Conservation (phyloP, 1,140 invertebrate genomes). For the Asobara japonica region DNA sequence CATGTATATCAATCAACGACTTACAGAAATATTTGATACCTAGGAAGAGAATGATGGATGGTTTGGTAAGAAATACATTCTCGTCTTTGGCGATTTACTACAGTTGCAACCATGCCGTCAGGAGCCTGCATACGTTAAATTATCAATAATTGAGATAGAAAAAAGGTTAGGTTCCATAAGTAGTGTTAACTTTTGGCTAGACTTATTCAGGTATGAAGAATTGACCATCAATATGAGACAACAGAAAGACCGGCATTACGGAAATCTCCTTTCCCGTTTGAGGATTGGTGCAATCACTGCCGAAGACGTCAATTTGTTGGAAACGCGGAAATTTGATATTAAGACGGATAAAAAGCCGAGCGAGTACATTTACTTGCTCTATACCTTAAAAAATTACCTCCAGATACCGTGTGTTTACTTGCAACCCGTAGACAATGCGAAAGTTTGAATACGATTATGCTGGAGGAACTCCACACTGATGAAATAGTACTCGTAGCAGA, state of each 20-base stretch:
- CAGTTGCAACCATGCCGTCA: neutral
- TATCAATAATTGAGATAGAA: neutral
- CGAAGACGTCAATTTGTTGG: conserved; percentile 32
- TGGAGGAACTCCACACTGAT: neutral
- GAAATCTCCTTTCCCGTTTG: conserved; percentile 38
- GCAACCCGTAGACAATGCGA: neutral
- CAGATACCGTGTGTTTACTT: neutral
- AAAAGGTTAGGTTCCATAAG: conserved; percentile 2
- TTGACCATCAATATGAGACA: conserved; percentile 46
- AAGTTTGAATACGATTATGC: neutral
- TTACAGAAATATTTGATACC: conserved; percentile 37
- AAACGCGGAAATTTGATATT: conserved; percentile 32
- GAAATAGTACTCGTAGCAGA: conserved; percentile 12
- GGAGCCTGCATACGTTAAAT: neutral
- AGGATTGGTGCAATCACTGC: conserved; percentile 43
- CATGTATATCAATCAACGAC: conserved; percentile 34
- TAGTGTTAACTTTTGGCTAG: conserved; percentile 37
- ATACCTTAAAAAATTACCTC: neutral
- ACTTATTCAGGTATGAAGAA: conserved; percentile 44
- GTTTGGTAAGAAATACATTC: conserved; percentile 14
- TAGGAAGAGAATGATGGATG: conserved; percentile 21
- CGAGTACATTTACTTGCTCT: neutral
- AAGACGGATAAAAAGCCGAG: neutral
- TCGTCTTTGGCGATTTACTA: conserved; percentile 13
- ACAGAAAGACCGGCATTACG: conserved; percentile 37